Evolutionary conservation across 2,113 vertebrate species (phyloP), one percentile per base, ranked within the genome.

Genomic region (Bos javanicus): DNA sequence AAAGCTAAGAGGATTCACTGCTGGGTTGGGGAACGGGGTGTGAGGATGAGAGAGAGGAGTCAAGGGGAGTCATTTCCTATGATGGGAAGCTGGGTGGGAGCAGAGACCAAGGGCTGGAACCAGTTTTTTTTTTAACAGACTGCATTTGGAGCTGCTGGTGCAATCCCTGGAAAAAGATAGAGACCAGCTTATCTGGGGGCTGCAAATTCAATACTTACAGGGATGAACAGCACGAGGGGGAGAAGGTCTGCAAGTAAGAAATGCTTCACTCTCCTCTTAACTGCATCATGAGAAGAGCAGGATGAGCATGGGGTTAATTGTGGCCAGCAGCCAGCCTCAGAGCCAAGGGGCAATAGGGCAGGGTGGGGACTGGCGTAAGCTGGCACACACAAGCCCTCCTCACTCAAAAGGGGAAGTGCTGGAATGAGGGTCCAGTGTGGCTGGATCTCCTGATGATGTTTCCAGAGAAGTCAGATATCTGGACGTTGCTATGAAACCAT

Each of bases 221-320:
- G 36, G 8, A 60, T 9, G 59, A 21, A n/a, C 2, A 46, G 64
- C 25, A 52, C 0, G 5, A 28, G 17, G 4, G 60, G 12, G 52
- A 81, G 52, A 25, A 50, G 13, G 23, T 26, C 33, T 9, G 11
- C 21, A 33, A 46, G 5, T 23, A 80, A 60, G 36, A 82, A 15
- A 10, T 10, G 17, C 5, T 30, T 46, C 9, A 14, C n/a, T 16
- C 26, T 56, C 39, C n/a, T 62, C 52, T 56, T 28, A 14, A 62
- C 50, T 91, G 43, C 21, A 33, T 1, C 12, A 0, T 7, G 14
- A 12, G 48, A 56, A 11, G 14, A 59, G 21, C 33, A 43, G n/a
- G n/a, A 59, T 19, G 46, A 59, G 30, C 2, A 4, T 21, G 48
- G 36, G 43, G 74, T 36, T 28, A 76, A 52, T 21, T 43, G 16